A percentile compares a stretch with the other conserved stretches of the same genome.
These are phyloP conservation scores for Peromyscus attwateri DNA, from an alignment of 2,797 vertebrate species.

Conservation along the genomic window DNA sequence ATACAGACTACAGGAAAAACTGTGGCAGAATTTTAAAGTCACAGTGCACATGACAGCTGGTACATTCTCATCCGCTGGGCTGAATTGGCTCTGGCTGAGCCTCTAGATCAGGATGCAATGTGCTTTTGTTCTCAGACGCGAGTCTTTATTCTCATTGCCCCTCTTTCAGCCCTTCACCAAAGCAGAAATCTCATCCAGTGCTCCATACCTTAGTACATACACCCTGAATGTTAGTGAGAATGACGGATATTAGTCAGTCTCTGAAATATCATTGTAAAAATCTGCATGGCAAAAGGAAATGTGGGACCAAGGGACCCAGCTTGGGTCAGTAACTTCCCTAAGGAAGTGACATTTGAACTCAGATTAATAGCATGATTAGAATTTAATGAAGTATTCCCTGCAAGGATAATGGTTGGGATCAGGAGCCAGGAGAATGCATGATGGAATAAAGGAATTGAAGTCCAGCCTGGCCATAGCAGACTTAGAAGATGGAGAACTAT, in stretches of 20 bases:
- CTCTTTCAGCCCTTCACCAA: not conserved
- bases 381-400: constrained; percentile 24
- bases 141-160: not conserved
- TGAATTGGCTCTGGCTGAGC: not conserved
- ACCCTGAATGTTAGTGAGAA: not conserved
- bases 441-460: constrained; percentile 30
- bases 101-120: not conserved
- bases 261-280: constrained; percentile 10
- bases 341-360: constrained; percentile 62
- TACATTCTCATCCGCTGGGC: not conserved
- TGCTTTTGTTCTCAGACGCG: not conserved
- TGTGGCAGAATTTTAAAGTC: not conserved
- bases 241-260: not conserved
- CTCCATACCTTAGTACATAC: too few relatives aligned
- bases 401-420: not conserved
- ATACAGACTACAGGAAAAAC: not conserved
- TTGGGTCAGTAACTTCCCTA: constrained; percentile 5
- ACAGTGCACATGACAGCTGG: accelerated
- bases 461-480: not conserved
- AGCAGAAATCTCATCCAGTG: not conserved
- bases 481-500: not conserved
- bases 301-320: not conserved
- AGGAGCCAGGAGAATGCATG: not conserved
- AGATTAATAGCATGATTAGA: constrained; percentile 66
- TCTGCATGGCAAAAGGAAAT: not conserved